Evolutionary conservation across 2,113 vertebrate genomes (phyloP).

Genomic region (Antechinus flavipes): DNA sequence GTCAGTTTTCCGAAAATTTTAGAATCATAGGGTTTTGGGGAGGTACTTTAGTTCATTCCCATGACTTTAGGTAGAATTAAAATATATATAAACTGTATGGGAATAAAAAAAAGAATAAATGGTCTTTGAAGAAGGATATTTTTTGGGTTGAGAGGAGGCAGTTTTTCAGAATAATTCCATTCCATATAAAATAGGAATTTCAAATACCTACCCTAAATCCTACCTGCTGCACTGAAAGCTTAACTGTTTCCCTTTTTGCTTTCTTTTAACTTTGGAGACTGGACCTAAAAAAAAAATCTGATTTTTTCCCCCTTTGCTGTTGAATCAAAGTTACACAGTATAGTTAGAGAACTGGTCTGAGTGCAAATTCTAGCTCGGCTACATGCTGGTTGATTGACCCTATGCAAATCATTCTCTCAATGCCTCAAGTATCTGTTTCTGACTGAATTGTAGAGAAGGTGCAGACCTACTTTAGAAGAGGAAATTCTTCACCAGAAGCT

Average conservation of each 20-base stretch:
- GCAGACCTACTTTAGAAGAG: not conserved
- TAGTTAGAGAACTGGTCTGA: not conserved
- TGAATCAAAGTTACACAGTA: not conserved
- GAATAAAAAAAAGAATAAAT: not conserved
- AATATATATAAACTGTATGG: not conserved
- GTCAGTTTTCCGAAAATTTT: not conserved
- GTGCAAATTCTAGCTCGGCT: not conserved
- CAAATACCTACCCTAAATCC: not conserved
- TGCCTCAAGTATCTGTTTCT: not conserved
- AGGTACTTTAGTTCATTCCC: not conserved
- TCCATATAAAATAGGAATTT: slow-evolving; percentile 33
- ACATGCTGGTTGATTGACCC: not conserved
- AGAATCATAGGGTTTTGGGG: not conserved
- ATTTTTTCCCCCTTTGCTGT: not conserved
- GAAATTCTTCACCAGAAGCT: not conserved
- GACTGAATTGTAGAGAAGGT: not conserved
- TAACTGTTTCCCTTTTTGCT: not conserved
- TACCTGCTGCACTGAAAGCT: not conserved
- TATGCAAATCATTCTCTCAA: not conserved
- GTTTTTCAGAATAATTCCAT: slow-evolving; percentile 11
- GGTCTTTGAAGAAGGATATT: slow-evolving; percentile 20
- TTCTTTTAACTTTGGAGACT: slow-evolving; percentile 5
- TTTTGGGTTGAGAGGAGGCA: not conserved
- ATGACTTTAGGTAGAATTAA: not conserved
- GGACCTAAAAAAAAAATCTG: not conserved